Evolutionary conservation across 2,888 invertebrate species (phyloP).

Genomic region (Polydrusus cervinus): DNA sequence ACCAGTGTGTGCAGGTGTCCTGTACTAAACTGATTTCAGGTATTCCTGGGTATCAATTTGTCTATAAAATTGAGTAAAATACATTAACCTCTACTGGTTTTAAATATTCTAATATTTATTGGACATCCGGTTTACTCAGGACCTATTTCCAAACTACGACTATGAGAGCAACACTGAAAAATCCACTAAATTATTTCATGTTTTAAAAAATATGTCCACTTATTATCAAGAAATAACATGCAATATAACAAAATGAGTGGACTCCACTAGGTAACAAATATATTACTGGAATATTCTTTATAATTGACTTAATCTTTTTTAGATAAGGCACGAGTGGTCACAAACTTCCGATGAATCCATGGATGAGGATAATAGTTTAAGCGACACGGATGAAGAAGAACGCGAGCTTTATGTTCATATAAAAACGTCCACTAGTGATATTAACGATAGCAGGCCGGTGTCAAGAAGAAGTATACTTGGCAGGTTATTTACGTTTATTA

Average conservation of each 20-base stretch:
- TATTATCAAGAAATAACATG: too few relatives aligned
- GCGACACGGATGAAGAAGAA: constrained; percentile 17
- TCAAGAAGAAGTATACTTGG: constrained; percentile 41
- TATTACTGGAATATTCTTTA: constrained; percentile 16
- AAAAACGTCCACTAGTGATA: neutral
- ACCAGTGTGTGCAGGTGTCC: too few relatives aligned
- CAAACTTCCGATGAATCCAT: constrained; percentile 43
- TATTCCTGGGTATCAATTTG: too few relatives aligned
- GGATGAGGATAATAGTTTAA: constrained; percentile 24
- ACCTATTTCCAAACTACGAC: too few relatives aligned
- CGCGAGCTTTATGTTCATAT: neutral
- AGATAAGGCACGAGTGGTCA: constrained; percentile 41
- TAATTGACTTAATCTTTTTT: constrained; percentile 36
- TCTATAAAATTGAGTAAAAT: too few relatives aligned
- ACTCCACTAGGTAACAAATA: neutral
- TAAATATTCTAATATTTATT: too few relatives aligned
- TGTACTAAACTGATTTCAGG: too few relatives aligned
- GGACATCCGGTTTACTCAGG: too few relatives aligned
- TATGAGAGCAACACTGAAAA: too few relatives aligned
- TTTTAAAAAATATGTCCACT: too few relatives aligned
- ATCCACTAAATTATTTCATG: too few relatives aligned
- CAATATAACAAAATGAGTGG: neutral
- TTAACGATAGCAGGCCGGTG: neutral
- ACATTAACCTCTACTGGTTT: too few relatives aligned
- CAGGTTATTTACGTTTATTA: constrained; percentile 30